Base-by-base conservation (phyloP, 2,113 vertebrate genomes). In the Entomyzon cyanotis region DNA sequence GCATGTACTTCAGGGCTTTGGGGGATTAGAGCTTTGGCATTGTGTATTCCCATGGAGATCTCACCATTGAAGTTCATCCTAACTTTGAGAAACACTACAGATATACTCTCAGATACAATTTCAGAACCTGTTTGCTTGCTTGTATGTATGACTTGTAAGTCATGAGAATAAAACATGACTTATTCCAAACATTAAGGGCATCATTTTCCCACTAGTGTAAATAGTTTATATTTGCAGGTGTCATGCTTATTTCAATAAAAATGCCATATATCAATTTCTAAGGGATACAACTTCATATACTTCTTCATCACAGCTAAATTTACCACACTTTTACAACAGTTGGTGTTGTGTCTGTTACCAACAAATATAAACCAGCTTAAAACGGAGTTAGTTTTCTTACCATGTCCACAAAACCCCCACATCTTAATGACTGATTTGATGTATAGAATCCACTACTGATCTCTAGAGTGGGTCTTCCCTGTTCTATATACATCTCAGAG, bases 171-270 rank as follows among this genome's bases (percentile, higher is more conserved):
- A 77, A 74, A 4, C 14, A 47, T 23, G 23, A 37, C 11, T 91
- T 65, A n/a, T 4, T 84, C 55, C 30, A 74, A 46, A 71, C 11
- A 18, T 64, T 47, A 42, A 81, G 28, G 23, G 28, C 74, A 39
- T 64, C 11, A 68, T 94, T 96, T 97, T 95, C 67, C 62, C 74
- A 56, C 63, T 89, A 65, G 12, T 84, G 30, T 70, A 82, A 95
- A 64, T 67, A 81, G 87, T 50, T 52, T 79, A 77, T 74, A 94
- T 85, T 89, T 68, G 83, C 37, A 89, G 86, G 46, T 83, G 71
- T 30, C 44, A 28, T 68, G 73, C 82, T 95, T 73, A 42, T 88
- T 90, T 84, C 82, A 84, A 42, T 86, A 31, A 60, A 82, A 85
- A 77, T 44, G 3, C 10, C 44, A 47, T 16, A 6, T 83, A 73